Evolutionary conservation across 2,888 invertebrate genomes (phyloP), one percentile per base, ranked within the genome.

Genomic region (Erebia aethiops): DNA sequence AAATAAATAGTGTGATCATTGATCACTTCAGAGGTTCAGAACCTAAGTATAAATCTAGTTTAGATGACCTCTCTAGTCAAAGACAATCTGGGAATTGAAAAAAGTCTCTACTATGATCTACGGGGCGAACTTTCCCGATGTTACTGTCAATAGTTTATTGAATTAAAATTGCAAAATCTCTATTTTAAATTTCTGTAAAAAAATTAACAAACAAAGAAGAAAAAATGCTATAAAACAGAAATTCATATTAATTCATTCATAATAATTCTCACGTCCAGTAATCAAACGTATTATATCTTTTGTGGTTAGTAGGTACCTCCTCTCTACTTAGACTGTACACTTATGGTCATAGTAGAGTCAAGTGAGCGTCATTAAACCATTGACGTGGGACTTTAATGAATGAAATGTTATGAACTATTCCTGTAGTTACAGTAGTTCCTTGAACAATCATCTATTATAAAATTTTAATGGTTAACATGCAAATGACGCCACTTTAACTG

Each of bases 331-430:
- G 16, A 35, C 58, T 35, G 14, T 61, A 61, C 57, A 26, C 54
- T 64, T 14, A 63, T 21, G 64, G 64, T 61, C 64, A 52, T 54
- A 54, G 64, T 64, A 54, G 64, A 64, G 64, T 64, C 52, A 18
- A 64, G 64, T 41, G 64, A 18, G 16, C 52, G 64, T 41, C 41
- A 64, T 64, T 64, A 64, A 41, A 16, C 52, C 52, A 52, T 64
- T 41, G 41, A 64, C 54, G 35, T 52, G 35, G 52, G 54, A 18
- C 11, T 64, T 52, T 64, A 64, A 62, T 62, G 62, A 62, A 62
- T 62, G 62, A 61, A 46, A 62, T 49, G 62, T 46, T 62, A 62
- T 14, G 21, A 62, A 62, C 60, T 43, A 57, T 41, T 7, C 62
- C 26, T 35, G 7, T 35, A 35, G 7, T 18, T 8, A 7, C 21